Evolutionary conservation across 2,797 vertebrate genomes (phyloP).

Genomic region (Cynodonichthys magdalenae): DNA sequence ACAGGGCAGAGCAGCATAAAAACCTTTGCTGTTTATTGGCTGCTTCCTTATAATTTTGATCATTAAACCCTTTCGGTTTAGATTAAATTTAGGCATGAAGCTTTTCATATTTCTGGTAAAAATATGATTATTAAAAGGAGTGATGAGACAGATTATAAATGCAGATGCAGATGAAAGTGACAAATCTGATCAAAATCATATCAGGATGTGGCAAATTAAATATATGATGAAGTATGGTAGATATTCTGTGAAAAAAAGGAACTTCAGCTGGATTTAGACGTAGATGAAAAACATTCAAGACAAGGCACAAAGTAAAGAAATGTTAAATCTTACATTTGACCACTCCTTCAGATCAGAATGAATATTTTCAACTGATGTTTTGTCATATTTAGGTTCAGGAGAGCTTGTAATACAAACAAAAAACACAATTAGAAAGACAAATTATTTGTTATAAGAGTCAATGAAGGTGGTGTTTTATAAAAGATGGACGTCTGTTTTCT

Average conservation of each 20-base stretch:
- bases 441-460: background rate
- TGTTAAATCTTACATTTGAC: constrained; percentile 69
- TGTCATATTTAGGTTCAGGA: constrained; percentile 52
- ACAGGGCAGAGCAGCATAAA: background rate
- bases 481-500: no score
- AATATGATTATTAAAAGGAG: background rate
- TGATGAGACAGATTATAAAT: background rate
- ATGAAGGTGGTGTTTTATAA: background rate
- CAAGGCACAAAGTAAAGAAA: constrained; percentile 1
- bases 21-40: background rate
- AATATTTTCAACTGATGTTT: constrained; percentile 56
- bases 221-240: background rate
- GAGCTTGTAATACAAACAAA: constrained; percentile 49
- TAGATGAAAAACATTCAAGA: background rate
- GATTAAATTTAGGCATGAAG: no score
- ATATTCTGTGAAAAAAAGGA: background rate
- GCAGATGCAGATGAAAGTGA: background rate
- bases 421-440: background rate
- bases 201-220: background rate
- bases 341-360: constrained; percentile 70
- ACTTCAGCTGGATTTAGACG: background rate
- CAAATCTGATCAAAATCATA: background rate
- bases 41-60: no score
- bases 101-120: no score
- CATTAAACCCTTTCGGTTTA: no score